Base-by-base conservation (phyloP, 2,113 vertebrate genomes). In the Polypterus bichir region DNA sequence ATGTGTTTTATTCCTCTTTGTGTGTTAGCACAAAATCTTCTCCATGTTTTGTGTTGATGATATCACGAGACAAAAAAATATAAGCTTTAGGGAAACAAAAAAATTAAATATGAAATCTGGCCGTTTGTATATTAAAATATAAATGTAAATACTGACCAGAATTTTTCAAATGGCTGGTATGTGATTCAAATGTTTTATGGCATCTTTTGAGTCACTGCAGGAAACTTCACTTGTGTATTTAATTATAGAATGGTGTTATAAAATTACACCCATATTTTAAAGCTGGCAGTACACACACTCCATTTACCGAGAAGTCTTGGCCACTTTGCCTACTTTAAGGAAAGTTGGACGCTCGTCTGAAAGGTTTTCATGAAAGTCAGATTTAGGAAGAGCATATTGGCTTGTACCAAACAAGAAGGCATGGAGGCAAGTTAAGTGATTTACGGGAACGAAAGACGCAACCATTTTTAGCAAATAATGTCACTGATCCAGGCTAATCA, bases 191-290 rank as follows among this genome's bases (percentile, higher is more conserved):
- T 87, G 70, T 82, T 81, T 80, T 7, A 0, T 84, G 85, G 83
- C 86, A 87, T 76, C 81, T 85, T 86, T 82, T 87, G 83, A 83
- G 86, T 86, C 86, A 88, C 86, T 84, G 80, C 83, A 87, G 85
- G 85, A 88, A 87, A 83, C 82, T 82, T 85, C 83, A 81, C 83
- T 86, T 84, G 87, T 84, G 79, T 81, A 79, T 84, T 84, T 83
- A 87, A 88, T 88, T 87, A 87, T 84, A 76, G 86, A 84, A 83
- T 82, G 76, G 83, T 85, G 83, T 85, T 86, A 84, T 83, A 83
- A 87, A 88, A 88, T 84, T 86, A 88, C 83, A 82, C 83, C 85
- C 85, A 86, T 78, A 83, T 88, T 88, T 87, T 79, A 69, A 70
- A 78, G 75, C 76, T 83, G 83, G 84, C 81, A 82, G 71, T 68